Percentiles rank a stretch among this genome's conserved stretches.
Evolutionary conservation across 1,140 invertebrate genomes (phyloP).

Genomic region (Saxidomus purpurata): DNA sequence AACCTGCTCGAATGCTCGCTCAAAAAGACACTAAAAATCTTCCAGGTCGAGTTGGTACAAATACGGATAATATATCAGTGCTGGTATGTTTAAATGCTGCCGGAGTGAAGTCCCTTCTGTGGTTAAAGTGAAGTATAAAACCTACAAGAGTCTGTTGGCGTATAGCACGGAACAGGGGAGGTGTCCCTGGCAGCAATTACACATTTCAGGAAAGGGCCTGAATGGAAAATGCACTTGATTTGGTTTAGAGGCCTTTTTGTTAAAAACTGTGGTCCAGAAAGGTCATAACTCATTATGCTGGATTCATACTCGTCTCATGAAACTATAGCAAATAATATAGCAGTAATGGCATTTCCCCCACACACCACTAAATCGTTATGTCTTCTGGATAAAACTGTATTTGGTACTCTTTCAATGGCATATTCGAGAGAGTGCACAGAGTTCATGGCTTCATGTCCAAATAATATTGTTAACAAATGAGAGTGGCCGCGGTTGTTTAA

Average conservation of each 20-base stretch:
- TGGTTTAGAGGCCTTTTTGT: slow-evolving; percentile 73
- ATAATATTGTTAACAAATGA: slow-evolving; percentile 16
- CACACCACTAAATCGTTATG: slow-evolving; percentile 48
- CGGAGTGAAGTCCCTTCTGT: slow-evolving; percentile 65
- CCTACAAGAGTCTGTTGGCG: slow-evolving; percentile 38
- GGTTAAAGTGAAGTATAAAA: slow-evolving; percentile 49
- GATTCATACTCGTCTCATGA: slow-evolving; percentile 69
- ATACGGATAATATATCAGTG: background rate
- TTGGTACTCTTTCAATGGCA: no score
- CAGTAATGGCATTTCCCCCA: background rate
- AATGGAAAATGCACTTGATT: slow-evolving; percentile 22
- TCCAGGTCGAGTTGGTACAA: slow-evolving; percentile 54
- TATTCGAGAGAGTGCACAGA: no score
- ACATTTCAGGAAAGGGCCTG: background rate
- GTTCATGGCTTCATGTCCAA: slow-evolving; percentile 10
- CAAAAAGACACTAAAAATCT: slow-evolving; percentile 43
- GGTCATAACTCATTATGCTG: slow-evolving; percentile 62
- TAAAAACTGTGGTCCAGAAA: slow-evolving; percentile 67
- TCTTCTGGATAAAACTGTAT: slow-evolving; percentile 25
- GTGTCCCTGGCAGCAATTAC: slow-evolving; percentile 38
- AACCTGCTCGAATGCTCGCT: slow-evolving; percentile 45
- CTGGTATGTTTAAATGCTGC: slow-evolving; percentile 59
- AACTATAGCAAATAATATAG: slow-evolving; percentile 11
- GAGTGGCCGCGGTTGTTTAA: slow-evolving; percentile 55
- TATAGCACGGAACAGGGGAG: slow-evolving; percentile 52